Evolutionary conservation across 2,888 invertebrate genomes (phyloP).

Genomic region (Anodontia alba): DNA sequence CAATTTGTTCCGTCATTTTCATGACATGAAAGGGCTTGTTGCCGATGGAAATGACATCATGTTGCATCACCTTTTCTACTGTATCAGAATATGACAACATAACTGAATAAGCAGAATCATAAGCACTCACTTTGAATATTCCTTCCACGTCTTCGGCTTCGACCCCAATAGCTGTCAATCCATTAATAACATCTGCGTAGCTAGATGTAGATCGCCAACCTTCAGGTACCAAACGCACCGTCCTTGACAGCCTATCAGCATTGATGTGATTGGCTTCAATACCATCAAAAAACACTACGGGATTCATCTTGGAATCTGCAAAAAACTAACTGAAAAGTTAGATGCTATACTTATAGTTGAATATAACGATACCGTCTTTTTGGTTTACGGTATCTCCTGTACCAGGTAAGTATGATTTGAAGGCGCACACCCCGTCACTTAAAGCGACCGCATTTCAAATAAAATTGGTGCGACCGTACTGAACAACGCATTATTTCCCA

Average conservation of each 20-base stretch:
- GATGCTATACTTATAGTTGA: too few relatives aligned
- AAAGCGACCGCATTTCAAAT: too few relatives aligned
- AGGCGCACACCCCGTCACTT: too few relatives aligned
- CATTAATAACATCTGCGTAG: neutral
- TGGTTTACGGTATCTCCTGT: too few relatives aligned
- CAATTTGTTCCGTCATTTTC: neutral
- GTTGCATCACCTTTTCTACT: neutral
- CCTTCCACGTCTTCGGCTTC: neutral
- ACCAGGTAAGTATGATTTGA: too few relatives aligned
- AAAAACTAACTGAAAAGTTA: too few relatives aligned
- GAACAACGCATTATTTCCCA: too few relatives aligned
- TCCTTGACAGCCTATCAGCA: neutral
- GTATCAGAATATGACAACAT: neutral
- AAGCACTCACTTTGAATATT: neutral
- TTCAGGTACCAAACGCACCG: neutral
- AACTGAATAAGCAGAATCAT: neutral
- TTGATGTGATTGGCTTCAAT: neutral
- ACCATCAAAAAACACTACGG: neutral
- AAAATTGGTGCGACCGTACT: too few relatives aligned
- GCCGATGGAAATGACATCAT: neutral
- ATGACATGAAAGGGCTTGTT: neutral
- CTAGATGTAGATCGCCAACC: neutral
- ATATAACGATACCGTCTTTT: too few relatives aligned
- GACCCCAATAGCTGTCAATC: neutral
- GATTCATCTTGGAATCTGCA: neutral